Percentiles rank a stretch among this genome's conserved stretches.
Evolutionary conservation across 2,888 invertebrate species (phyloP).

Genomic region (Callimorpha dominula): DNA sequence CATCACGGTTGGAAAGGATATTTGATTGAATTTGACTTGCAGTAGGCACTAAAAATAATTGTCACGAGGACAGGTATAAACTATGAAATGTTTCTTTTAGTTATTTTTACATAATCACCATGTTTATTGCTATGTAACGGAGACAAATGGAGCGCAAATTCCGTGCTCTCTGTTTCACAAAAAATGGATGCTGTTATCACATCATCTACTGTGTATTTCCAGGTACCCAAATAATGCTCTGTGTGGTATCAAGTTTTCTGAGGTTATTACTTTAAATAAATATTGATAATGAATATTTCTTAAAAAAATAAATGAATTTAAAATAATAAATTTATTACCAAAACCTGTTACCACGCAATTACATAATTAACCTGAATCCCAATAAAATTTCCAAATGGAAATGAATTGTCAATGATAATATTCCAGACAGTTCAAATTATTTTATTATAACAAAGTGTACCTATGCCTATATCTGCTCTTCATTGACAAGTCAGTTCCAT

Average conservation of each 20-base stretch:
- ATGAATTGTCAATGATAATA: constrained; percentile 61
- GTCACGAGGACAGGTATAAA: constrained; percentile 14
- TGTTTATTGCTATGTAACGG: constrained; percentile 57
- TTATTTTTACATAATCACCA: constrained; percentile 55
- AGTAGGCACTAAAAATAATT: constrained; percentile 36
- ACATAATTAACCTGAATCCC: constrained; percentile 63
- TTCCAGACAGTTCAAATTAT: not conserved
- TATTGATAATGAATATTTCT: not conserved
- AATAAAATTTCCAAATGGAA: constrained; percentile 58
- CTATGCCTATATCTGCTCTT: constrained; percentile 15
- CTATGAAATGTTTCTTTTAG: constrained; percentile 32
- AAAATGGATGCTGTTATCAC: constrained; percentile 74
- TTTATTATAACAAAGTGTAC: too few species aligned
- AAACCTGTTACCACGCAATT: constrained; percentile 59
- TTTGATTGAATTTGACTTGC: constrained; percentile 38
- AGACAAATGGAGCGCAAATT: constrained; percentile 63
- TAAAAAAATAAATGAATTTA: not conserved
- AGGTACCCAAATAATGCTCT: constrained; percentile 77
- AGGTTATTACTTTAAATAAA: not conserved
- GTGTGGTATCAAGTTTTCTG: constrained; percentile 70
- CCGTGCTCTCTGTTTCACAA: constrained; percentile 64
- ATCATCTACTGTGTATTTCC: constrained; percentile 81
- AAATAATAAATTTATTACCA: not conserved
- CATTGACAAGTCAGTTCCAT: constrained; percentile 59
- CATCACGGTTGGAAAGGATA: constrained; percentile 19